Evolutionary conservation across 64 coral and sea anemone genomes (phyloP).

Genomic region (Montipora foliosa): DNA sequence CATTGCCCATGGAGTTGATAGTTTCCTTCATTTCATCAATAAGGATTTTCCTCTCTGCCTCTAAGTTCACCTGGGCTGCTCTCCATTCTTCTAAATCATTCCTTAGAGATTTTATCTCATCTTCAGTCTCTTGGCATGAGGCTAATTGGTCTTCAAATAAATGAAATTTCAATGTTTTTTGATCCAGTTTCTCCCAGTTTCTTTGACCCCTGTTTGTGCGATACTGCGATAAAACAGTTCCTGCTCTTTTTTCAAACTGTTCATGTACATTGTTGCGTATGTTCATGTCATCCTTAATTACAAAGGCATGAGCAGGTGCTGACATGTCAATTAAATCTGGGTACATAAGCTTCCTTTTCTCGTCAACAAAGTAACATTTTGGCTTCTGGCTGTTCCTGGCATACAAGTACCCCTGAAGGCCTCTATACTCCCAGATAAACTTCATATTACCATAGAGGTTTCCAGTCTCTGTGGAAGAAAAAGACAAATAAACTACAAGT

Average conservation of each 20-base stretch:
- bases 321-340: conserved; percentile 18
- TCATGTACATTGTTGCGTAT: background rate
- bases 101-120: background rate
- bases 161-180: conserved; percentile 20
- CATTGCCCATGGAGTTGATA: background rate
- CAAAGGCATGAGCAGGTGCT: conserved; percentile 26
- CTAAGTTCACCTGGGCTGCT: conserved; percentile 11
- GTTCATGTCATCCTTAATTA: background rate
- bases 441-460: background rate
- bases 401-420: background rate
- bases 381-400: background rate
- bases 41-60: background rate
- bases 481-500: too few species aligned
- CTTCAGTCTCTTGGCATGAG: background rate
- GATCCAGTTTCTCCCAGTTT: conserved; percentile 6
- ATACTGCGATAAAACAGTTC: background rate
- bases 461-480: background rate
- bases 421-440: conserved; percentile 15
- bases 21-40: conserved; percentile 5
- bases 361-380: background rate
- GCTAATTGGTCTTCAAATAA: conserved; percentile 15
- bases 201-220: conserved; percentile 7
- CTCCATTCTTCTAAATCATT: conserved; percentile 28
- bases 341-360: background rate
- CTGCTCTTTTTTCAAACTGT: conserved; percentile 25